Conservation (phyloP, 1,140 invertebrate genomes). For the Monochamus saltuarius region DNA sequence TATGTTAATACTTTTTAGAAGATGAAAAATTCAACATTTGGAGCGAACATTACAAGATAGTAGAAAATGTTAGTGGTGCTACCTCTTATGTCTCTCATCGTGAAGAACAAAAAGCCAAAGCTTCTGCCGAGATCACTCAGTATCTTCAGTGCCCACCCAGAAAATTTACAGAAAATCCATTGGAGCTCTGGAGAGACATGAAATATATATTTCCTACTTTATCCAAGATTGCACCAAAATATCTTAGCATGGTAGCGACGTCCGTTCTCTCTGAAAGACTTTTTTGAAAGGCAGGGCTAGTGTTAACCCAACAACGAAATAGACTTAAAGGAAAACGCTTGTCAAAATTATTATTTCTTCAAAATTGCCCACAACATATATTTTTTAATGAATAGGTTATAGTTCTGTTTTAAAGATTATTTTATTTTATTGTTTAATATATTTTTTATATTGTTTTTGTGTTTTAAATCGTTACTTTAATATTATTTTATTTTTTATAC, state of each 20-base stretch:
- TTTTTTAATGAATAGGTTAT: too few species aligned
- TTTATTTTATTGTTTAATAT: too few species aligned
- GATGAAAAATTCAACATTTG: constrained; percentile 25
- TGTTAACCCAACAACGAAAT: too few species aligned
- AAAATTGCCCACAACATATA: too few species aligned
- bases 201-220: constrained; percentile 4
- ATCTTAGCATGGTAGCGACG: constrained; percentile 2
- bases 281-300: constrained; percentile 11
- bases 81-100: too few species aligned
- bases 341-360: too few species aligned
- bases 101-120: constrained; percentile 21
- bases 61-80: constrained; percentile 24
- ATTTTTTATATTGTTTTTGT: too few species aligned
- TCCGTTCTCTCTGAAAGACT: constrained; percentile 11
- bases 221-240: constrained; percentile 8
- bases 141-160: constrained; percentile 34
- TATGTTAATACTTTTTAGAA: too few species aligned
- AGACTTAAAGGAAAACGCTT: too few species aligned
- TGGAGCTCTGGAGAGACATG: constrained; percentile 36
- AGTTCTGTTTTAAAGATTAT: too few species aligned
- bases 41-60: constrained; percentile 37
- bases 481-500: too few species aligned
- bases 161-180: constrained; percentile 38
- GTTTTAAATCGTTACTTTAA: too few species aligned
- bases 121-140: constrained; percentile 33